phyloP scores from a whole-genome alignment of 2,113 vertebrate genomes.

The Isurus oxyrinchus region DNA sequence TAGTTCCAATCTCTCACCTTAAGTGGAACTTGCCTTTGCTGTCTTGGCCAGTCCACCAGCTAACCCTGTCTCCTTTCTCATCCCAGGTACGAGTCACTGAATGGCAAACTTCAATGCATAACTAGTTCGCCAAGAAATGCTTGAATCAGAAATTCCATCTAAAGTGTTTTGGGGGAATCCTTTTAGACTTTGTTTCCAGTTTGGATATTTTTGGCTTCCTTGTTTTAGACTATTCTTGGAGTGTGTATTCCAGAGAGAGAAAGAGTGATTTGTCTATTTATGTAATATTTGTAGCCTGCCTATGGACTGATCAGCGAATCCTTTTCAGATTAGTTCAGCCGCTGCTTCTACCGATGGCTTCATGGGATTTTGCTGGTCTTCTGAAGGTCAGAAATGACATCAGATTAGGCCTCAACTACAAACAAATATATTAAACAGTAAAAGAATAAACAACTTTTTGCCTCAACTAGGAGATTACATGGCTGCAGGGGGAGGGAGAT shows the following conservation, averaged over 20 bases:
- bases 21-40: background rate
- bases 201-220: background rate
- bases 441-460: background rate
- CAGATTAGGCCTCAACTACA: background rate
- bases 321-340: background rate
- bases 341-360: background rate
- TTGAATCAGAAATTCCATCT: background rate
- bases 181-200: background rate
- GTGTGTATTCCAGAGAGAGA: background rate
- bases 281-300: background rate
- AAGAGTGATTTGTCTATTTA: background rate
- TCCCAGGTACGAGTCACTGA: background rate
- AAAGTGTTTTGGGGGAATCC: background rate
- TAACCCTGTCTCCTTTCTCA: background rate
- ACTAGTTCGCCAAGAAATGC: background rate
- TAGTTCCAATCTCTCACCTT: background rate
- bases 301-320: background rate
- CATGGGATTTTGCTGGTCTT: background rate
- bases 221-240: background rate
- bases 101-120: background rate
- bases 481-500: no score
- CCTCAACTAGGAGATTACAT: no score
- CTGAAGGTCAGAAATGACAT: background rate
- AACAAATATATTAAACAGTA: background rate
- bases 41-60: background rate